Conservation (phyloP, 2,113 vertebrate species). For the Myrmophylax atrothorax region DNA sequence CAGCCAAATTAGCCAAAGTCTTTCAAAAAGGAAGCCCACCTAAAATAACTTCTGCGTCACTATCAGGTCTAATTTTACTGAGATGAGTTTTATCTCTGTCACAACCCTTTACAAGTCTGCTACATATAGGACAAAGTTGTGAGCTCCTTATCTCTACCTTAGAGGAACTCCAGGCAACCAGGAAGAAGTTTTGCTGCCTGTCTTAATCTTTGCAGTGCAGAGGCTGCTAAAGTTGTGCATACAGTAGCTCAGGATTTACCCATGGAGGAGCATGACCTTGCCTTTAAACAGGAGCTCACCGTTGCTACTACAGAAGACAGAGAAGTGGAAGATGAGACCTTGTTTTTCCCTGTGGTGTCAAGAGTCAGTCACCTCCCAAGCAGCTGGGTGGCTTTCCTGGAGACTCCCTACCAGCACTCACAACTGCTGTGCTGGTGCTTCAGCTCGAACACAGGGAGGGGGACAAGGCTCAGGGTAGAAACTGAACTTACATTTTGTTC, state of each 20-base stretch:
- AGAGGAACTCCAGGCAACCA: not conserved
- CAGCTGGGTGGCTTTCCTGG: not conserved
- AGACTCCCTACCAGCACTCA: not conserved
- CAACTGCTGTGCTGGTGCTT: not conserved
- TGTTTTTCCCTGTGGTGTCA: not conserved
- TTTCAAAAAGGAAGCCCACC: not conserved
- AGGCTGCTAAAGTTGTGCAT: not conserved
- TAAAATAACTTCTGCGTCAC: not conserved
- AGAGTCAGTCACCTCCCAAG: not conserved
- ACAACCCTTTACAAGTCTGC: not conserved
- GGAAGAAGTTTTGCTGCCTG: not conserved
- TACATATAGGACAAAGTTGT: not conserved
- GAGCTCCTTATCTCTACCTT: not conserved
- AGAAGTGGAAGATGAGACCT: not conserved
- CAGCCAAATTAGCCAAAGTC: not conserved
- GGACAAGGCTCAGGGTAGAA: not conserved
- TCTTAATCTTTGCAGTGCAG: not conserved
- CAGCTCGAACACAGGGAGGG: not conserved
- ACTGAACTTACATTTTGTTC: not conserved
- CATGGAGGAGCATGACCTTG: not conserved
- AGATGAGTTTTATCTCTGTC: not conserved
- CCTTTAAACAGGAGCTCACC: not conserved
- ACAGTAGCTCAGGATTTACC: not conserved
- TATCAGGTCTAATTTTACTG: not conserved
- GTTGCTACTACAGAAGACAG: not conserved